Evolutionary conservation across 2,888 invertebrate genomes (phyloP).

Genomic region (Odontothrips loti): DNA sequence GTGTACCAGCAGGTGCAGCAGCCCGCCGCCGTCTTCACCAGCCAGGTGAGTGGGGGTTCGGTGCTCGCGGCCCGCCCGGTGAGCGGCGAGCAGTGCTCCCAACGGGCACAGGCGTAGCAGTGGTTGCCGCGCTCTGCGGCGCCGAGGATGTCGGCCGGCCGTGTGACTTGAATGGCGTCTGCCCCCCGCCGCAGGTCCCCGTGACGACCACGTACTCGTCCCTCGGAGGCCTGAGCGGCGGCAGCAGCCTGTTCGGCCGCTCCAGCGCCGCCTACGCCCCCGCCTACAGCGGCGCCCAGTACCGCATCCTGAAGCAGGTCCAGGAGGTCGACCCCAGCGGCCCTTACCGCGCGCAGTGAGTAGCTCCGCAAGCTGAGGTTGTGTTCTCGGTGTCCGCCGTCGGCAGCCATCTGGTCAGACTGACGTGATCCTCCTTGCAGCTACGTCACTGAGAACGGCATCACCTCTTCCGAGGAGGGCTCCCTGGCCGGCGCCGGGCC

Average conservation of each 20-base stretch:
- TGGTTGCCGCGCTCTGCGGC: neutral
- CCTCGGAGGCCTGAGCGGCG: neutral
- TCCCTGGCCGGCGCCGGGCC: neutral
- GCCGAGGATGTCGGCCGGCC: neutral
- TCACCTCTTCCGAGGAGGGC: neutral
- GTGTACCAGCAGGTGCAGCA: too few relatives aligned
- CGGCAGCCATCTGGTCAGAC: neutral
- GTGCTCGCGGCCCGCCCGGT: neutral
- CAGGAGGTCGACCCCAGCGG: conserved; percentile 13
- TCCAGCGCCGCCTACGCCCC: neutral
- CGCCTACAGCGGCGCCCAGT: neutral
- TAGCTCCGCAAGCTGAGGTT: too few relatives aligned
- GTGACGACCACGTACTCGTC: neutral
- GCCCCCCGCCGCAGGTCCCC: too few relatives aligned
- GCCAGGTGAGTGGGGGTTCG: neutral
- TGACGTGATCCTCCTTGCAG: neutral
- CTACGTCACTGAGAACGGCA: conserved; percentile 4
- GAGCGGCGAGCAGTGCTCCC: neutral
- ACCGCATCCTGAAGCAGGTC: conserved; percentile 17
- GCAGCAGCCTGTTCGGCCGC: neutral
- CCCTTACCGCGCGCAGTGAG: conserved; percentile 19
- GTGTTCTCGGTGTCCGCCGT: neutral
- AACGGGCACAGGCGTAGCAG: neutral
- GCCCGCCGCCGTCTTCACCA: neutral
- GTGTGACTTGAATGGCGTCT: neutral